These are phyloP conservation scores for Jaculus jaculus DNA, from an alignment of 2,113 vertebrate species.

Conservation along the genomic window DNA sequence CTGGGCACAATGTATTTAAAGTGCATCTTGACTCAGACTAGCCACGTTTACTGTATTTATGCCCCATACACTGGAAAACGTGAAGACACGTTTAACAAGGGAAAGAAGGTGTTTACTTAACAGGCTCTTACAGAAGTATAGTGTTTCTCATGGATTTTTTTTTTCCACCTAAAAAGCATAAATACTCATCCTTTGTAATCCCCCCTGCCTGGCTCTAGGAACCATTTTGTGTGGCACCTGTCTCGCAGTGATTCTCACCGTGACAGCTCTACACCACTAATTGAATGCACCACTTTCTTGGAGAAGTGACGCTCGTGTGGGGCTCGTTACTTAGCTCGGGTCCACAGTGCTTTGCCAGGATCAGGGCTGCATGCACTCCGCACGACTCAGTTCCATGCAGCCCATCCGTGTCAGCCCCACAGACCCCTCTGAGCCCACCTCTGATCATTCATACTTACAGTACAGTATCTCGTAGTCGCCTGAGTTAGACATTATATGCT, in stretches of 20 bases:
- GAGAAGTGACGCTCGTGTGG: slow-evolving; percentile 1
- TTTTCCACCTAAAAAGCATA: slow-evolving; percentile 35
- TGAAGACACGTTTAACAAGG: slow-evolving; percentile 51
- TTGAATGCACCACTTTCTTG: slow-evolving; percentile 19
- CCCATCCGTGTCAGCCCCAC: neutral
- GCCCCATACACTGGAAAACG: slow-evolving; percentile 64
- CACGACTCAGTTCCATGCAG: neutral
- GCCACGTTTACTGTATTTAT: slow-evolving; percentile 58
- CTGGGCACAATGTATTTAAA: slow-evolving; percentile 52
- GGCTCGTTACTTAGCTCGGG: neutral
- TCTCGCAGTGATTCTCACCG: slow-evolving; percentile 18
- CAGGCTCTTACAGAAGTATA: slow-evolving; percentile 43
- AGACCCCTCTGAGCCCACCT: neutral
- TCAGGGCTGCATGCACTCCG: neutral
- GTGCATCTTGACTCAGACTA: slow-evolving; percentile 65
- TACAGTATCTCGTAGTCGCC: slow-evolving; percentile 99
- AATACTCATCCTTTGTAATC: neutral
- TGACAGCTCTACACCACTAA: slow-evolving; percentile 14
- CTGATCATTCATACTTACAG: slow-evolving; percentile 89
- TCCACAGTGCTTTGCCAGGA: neutral
- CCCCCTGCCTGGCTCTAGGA: slow-evolving; percentile 14
- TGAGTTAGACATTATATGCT: slow-evolving; percentile 99
- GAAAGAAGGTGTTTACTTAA: slow-evolving; percentile 44
- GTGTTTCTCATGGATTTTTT: neutral
- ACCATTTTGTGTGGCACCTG: neutral